A percentile compares a stretch with the other conserved stretches of the same genome.
These are phyloP conservation scores for Aphaenogaster rudis DNA, from an alignment of 1,140 invertebrate species.

Conservation along the genomic window DNA sequence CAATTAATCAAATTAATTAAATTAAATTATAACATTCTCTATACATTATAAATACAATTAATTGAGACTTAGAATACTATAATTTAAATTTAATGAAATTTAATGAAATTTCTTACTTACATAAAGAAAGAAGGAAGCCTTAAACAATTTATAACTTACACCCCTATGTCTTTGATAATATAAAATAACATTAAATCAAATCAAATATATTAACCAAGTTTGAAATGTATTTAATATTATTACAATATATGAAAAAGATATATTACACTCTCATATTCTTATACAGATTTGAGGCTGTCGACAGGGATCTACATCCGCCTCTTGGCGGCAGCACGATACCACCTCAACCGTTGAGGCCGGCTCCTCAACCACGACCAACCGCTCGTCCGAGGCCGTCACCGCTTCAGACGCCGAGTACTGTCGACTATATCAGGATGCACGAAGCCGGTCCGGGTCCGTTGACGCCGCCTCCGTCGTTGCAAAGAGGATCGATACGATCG, in stretches of 20 bases:
- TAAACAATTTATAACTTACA: background rate
- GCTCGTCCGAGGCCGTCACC: slow-evolving; percentile 84
- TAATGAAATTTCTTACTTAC: background rate
- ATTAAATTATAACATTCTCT: background rate
- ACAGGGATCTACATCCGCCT: slow-evolving; percentile 84
- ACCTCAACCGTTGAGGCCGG: slow-evolving; percentile 88
- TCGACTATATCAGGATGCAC: slow-evolving; percentile 81
- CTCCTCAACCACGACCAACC: slow-evolving; percentile 83
- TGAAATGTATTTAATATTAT: background rate
- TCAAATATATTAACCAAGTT: background rate
- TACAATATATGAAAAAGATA: background rate
- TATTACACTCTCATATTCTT: slow-evolving; percentile 17
- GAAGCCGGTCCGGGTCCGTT: slow-evolving; percentile 79
- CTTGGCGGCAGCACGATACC: slow-evolving; percentile 83
- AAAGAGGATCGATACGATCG: slow-evolving; percentile 69
- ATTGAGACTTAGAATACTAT: background rate
- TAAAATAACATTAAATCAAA: background rate
- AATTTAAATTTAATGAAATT: background rate
- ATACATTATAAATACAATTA: background rate
- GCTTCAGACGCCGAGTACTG: slow-evolving; percentile 77
- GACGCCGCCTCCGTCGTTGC: slow-evolving; percentile 80
- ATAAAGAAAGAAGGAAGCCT: background rate
- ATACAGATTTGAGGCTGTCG: slow-evolving; percentile 84
- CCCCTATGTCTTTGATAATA: background rate
- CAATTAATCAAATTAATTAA: background rate